phyloP scores from a whole-genome alignment of 2,797 vertebrate genomes.

The Poeciliopsis infans region DNA sequence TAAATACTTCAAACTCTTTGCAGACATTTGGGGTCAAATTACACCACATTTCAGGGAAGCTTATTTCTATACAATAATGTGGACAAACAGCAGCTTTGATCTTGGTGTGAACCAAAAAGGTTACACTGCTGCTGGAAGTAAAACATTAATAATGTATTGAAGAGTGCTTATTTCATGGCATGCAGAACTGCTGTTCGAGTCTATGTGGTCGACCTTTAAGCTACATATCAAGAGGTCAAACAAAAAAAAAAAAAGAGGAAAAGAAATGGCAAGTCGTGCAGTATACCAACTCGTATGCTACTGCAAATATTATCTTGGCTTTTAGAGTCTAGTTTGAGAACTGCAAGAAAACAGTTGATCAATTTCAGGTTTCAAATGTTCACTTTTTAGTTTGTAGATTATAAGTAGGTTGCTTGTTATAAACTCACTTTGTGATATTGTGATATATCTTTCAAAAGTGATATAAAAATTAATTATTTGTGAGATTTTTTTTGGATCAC shows the following conservation, averaged over 20 bases:
- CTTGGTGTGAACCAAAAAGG: background rate
- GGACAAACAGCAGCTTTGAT: constrained; percentile 3
- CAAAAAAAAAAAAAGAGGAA: background rate
- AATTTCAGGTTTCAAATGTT: background rate
- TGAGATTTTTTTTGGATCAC: background rate
- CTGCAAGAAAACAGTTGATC: background rate
- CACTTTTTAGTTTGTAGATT: background rate
- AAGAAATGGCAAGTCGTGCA: background rate
- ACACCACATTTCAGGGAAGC: background rate
- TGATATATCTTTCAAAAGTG: background rate
- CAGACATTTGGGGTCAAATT: background rate
- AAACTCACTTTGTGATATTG: too few relatives aligned
- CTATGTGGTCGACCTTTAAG: constrained; percentile 1
- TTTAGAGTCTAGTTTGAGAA: background rate
- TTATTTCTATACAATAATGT: background rate
- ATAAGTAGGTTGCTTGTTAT: background rate
- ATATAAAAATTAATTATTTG: background rate
- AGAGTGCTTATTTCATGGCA: background rate
- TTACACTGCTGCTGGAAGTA: background rate
- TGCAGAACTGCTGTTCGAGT: background rate
- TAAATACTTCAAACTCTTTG: background rate
- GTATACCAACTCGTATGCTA: background rate
- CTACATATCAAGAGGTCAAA: background rate
- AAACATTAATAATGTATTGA: constrained; percentile 15
- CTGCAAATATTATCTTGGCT: background rate